A percentile compares a stretch with the other conserved stretches of the same genome.
phyloP scores from a whole-genome alignment of 2,888 invertebrate genomes.

The Tenthredo notha region DNA sequence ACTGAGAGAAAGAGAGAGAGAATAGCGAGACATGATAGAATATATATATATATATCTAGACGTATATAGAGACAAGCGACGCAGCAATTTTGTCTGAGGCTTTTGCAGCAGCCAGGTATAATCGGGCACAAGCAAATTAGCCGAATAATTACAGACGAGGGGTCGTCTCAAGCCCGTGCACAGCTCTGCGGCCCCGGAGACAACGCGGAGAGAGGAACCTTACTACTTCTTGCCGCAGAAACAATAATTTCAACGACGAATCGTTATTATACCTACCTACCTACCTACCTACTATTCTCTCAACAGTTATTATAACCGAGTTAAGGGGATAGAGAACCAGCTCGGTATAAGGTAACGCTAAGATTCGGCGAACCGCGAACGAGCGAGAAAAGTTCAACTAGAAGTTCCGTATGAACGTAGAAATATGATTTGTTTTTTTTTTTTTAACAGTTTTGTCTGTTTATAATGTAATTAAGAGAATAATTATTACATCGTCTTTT shows the following conservation, averaged over 20 bases:
- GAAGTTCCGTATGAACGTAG: too few species aligned
- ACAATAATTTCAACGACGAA: conserved; percentile 70
- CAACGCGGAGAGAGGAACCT: neutral
- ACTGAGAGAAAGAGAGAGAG: neutral
- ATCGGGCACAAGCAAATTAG: conserved; percentile 64
- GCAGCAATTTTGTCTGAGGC: conserved; percentile 60
- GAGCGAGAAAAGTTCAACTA: neutral
- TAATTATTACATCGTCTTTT: conserved; percentile 30
- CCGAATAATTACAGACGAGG: conserved; percentile 69
- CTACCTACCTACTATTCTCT: conserved; percentile 36
- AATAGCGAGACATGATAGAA: neutral
- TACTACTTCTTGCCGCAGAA: conserved; percentile 64
- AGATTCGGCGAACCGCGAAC: conserved; percentile 43
- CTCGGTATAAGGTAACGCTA: conserved; percentile 1
- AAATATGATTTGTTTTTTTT: neutral
- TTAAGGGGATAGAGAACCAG: conserved; percentile 60
- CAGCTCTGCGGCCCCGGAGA: neutral
- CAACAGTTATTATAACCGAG: conserved; percentile 72
- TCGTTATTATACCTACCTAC: conserved; percentile 57
- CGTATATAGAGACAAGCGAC: neutral
- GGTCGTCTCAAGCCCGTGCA: conserved; percentile 36
- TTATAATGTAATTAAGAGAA: conserved; percentile 35
- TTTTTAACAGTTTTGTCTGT: neutral
- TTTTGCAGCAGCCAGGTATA: conserved; percentile 26
- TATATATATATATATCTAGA: neutral